Percentiles rank a stretch among this genome's conserved stretches.
Evolutionary conservation across 2,113 vertebrate genomes (phyloP).

Genomic region (Ageneiosus marmoratus): DNA sequence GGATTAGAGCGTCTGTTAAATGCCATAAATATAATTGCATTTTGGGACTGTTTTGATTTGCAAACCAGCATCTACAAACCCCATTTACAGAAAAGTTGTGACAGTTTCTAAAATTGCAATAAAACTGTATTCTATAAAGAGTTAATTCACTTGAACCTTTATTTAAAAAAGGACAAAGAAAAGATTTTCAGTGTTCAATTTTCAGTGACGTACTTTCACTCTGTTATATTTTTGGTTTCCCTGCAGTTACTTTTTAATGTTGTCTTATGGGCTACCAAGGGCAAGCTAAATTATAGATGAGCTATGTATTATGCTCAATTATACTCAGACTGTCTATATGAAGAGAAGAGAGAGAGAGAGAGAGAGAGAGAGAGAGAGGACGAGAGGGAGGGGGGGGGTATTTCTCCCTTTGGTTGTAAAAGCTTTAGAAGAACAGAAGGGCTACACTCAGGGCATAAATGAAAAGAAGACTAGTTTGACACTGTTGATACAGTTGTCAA

Average conservation of each 20-base stretch:
- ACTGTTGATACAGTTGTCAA: neutral
- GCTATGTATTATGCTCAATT: neutral
- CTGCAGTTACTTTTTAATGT: neutral
- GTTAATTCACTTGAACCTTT: too few species aligned
- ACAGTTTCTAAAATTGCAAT: too few species aligned
- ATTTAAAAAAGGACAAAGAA: too few species aligned
- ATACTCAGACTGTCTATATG: neutral
- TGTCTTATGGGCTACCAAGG: neutral
- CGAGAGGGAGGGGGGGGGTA: neutral
- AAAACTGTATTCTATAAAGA: too few species aligned
- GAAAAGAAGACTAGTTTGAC: neutral
- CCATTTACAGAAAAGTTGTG: too few species aligned
- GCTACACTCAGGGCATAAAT: neutral
- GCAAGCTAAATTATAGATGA: neutral
- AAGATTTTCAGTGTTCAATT: too few species aligned
- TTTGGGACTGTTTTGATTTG: too few species aligned
- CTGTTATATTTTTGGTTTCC: neutral
- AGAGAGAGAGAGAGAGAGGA: neutral
- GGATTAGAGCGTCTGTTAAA: too few species aligned
- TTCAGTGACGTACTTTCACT: neutral
- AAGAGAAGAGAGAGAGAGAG: neutral
- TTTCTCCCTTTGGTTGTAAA: neutral
- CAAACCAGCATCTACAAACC: too few species aligned
- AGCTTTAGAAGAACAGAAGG: neutral
- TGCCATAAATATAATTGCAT: too few species aligned